Percentiles rank a stretch among this genome's conserved stretches.
Conservation (phyloP, 2,888 invertebrate species). For the Aphidius colemani region DNA sequence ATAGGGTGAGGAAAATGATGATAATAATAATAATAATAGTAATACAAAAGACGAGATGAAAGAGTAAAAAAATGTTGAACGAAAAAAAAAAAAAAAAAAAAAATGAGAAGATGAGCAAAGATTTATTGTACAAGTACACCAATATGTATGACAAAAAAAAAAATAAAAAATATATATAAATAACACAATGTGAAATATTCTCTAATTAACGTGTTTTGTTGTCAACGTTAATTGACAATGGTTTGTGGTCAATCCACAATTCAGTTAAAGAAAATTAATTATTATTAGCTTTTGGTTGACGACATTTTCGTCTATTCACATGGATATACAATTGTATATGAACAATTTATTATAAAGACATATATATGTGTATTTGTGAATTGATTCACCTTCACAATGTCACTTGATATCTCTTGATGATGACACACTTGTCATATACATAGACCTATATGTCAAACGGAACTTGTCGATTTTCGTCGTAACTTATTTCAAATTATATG, state of each 20-base stretch:
- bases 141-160: no score
- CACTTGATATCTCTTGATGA: background rate
- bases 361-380: no score
- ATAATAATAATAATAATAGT: no score
- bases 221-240: slow-evolving; percentile 38
- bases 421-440: background rate
- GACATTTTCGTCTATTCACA: background rate
- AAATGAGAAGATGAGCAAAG: background rate
- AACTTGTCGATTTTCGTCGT: slow-evolving; percentile 28
- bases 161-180: no score
- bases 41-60: no score
- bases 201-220: slow-evolving; percentile 39
- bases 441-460: slow-evolving; percentile 12
- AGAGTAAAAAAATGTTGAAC: no score
- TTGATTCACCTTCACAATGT: slow-evolving; percentile 5
- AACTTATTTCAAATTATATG: slow-evolving; percentile 30
- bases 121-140: background rate
- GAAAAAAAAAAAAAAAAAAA: background rate
- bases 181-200: slow-evolving; percentile 35
- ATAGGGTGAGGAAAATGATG: no score
- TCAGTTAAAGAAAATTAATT: slow-evolving; percentile 30
- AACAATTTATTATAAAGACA: no score
- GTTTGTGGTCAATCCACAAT: slow-evolving; percentile 19
- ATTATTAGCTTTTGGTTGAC: slow-evolving; percentile 8
- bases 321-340: no score